These are phyloP conservation scores for Neoaliturus tenellus DNA, from an alignment of 2,888 invertebrate species.

Conservation along the genomic window DNA sequence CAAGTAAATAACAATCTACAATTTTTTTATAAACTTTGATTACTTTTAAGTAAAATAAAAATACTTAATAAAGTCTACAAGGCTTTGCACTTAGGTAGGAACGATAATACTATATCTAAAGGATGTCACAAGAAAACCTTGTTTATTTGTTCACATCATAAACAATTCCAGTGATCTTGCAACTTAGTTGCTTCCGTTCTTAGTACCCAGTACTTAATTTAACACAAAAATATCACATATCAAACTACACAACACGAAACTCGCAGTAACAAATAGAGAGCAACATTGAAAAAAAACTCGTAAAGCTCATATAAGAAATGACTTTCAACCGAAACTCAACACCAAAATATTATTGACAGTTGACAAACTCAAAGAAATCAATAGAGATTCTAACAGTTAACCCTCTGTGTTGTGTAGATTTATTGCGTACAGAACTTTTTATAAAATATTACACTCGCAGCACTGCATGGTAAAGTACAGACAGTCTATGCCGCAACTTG, in stretches of 20 bases:
- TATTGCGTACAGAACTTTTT: neutral
- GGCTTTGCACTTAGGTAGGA: conserved; percentile 21
- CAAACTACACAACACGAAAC: conserved; percentile 11
- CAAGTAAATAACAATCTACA: neutral
- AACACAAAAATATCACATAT: conserved; percentile 2
- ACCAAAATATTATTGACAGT: neutral
- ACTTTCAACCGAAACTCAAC: neutral
- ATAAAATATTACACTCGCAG: conserved; percentile 77
- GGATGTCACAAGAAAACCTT: neutral
- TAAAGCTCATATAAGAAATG: neutral
- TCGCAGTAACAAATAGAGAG: conserved; percentile 8
- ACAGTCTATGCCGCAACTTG: conserved; percentile 78
- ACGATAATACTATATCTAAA: conserved; percentile 11
- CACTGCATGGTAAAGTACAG: conserved; percentile 79
- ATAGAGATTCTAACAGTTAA: conserved; percentile 9
- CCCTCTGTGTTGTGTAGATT: conserved; percentile 2
- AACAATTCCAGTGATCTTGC: neutral
- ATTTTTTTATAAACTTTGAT: neutral
- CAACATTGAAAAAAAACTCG: neutral
- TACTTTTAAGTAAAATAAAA: neutral
- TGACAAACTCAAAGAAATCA: neutral
- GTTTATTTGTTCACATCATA: neutral
- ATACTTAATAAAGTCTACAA: neutral
- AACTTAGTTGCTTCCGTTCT: neutral
- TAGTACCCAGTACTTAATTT: neutral